Percentiles rank a stretch among this genome's conserved stretches.
phyloP scores from a whole-genome alignment of 2,113 vertebrate genomes.

The Psilopsiagon aymara region DNA sequence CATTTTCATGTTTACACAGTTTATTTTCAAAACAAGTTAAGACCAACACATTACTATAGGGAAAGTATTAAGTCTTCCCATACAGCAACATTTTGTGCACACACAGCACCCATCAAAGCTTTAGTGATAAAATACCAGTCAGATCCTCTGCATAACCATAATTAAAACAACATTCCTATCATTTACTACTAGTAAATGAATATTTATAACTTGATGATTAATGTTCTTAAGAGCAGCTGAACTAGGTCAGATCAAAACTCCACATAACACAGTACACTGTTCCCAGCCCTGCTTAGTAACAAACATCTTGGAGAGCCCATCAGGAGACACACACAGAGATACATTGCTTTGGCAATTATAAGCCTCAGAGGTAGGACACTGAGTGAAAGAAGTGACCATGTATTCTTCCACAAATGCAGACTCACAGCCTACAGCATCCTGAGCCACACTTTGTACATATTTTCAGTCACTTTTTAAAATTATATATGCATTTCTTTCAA shows the following conservation, averaged over 20 bases:
- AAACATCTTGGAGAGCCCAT: neutral
- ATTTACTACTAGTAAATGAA: neutral
- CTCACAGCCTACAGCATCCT: neutral
- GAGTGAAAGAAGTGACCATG: neutral
- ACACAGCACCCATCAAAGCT: slow-evolving; percentile 23
- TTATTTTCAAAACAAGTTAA: slow-evolving; percentile 25
- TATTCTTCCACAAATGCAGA: neutral
- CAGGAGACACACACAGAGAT: rapidly evolving
- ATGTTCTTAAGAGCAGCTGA: neutral
- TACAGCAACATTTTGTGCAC: neutral
- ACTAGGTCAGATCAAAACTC: neutral
- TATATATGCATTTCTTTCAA: rapidly evolving
- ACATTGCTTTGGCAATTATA: rapidly evolving
- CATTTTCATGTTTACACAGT: neutral
- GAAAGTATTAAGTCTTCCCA: neutral
- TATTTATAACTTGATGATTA: neutral
- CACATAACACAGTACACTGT: neutral
- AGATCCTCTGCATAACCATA: neutral
- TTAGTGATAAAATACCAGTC: neutral
- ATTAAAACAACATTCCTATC: neutral
- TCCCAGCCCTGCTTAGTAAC: neutral
- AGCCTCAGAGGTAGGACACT: neutral
- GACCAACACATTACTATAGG: neutral
- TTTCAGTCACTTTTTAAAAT: neutral
- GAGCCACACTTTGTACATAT: rapidly evolving